Evolutionary conservation across 2,113 vertebrate genomes (phyloP), one percentile per base, ranked within the genome.

Genomic region (Stomatorhinus ivindoensis): DNA sequence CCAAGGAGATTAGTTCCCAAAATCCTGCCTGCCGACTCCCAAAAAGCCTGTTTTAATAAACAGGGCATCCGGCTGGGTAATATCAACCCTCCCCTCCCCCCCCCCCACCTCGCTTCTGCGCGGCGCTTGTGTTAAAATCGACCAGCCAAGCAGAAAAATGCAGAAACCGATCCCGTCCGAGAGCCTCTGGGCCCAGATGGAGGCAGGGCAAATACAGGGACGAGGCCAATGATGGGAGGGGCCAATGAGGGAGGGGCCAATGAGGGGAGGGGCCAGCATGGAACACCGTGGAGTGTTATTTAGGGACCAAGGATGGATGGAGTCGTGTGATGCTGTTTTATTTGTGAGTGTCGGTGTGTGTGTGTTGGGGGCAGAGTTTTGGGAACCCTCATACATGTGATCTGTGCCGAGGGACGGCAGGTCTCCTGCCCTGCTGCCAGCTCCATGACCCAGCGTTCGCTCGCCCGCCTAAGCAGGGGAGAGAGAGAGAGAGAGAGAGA

Each of bases 71-170:
- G 80, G 73, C 73, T 83, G 87, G 87, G 73, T 90, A 85, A 58
- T 48, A 83, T 84, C 73, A n/a, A 10, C 46, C 88, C 51, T 0
- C 73, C 19, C 27, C 48, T 4, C 9, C 6, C 76, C 88, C 55
- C 17, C 46, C 46, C 7, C 47, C 21, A 13, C 88, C 55, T 10
- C 47, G 9, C 46, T 65, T 35, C 31, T 51, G 47, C 61, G 27
- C 69, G 1, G 19, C 27, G 46, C 61, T 82, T 24, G 15, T 82
- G 85, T 80, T 87, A 87, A 90, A 90, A 85, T 85, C 58, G 73
- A 87, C 17, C 89, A 90, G 89, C 86, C 89, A 90, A 87, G 76
- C 89, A 90, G 73, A 90, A 90, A 90, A 90, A 90, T 17, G 51
- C 31, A 47, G 89, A 90, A 88, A 90, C 42, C 58, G 65, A 90